Percentiles rank a stretch among this genome's conserved stretches.
These are phyloP conservation scores for Drosophila atripex DNA, from an alignment of 2,888 invertebrate species.

Conservation along the genomic window DNA sequence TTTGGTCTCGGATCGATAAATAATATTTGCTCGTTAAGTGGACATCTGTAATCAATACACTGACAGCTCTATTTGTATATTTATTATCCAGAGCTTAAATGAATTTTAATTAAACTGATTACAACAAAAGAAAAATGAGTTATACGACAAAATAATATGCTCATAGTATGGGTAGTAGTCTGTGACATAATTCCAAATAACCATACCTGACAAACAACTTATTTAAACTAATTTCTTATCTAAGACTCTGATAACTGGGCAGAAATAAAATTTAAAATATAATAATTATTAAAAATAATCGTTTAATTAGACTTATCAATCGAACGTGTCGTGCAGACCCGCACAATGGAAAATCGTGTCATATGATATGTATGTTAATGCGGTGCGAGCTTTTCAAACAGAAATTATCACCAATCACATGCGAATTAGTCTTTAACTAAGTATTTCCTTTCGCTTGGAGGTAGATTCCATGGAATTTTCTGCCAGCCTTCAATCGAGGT, in stretches of 20 bases:
- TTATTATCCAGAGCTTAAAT: background rate
- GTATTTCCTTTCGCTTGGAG: constrained; percentile 33
- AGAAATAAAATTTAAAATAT: constrained; percentile 22
- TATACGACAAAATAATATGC: constrained; percentile 9
- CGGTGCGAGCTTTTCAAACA: constrained; percentile 36
- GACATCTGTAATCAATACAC: constrained; percentile 7
- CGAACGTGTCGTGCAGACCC: constrained; percentile 4
- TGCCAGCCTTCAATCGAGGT: constrained; percentile 30
- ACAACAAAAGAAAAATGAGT: constrained; percentile 20
- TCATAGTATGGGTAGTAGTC: constrained; percentile 12
- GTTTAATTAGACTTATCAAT: constrained; percentile 31
- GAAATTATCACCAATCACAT: constrained; percentile 50
- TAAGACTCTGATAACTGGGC: constrained; percentile 30
- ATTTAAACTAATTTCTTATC: constrained; percentile 25
- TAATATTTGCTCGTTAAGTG: constrained; percentile 15
- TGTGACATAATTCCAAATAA: constrained; percentile 16
- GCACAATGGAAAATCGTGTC: constrained; percentile 38
- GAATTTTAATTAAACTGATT: constrained; percentile 15
- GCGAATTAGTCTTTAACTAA: constrained; percentile 43
- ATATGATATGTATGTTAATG: constrained; percentile 58
- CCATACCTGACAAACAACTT: constrained; percentile 32
- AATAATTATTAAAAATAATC: constrained; percentile 30
- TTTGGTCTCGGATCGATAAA: constrained; percentile 2
- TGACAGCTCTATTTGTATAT: constrained; percentile 14
- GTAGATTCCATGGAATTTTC: constrained; percentile 41